These are phyloP conservation scores for Agelas oroides DNA, from an alignment of 37 sponge, comb jelly and placozoan species.

Conservation along the genomic window DNA sequence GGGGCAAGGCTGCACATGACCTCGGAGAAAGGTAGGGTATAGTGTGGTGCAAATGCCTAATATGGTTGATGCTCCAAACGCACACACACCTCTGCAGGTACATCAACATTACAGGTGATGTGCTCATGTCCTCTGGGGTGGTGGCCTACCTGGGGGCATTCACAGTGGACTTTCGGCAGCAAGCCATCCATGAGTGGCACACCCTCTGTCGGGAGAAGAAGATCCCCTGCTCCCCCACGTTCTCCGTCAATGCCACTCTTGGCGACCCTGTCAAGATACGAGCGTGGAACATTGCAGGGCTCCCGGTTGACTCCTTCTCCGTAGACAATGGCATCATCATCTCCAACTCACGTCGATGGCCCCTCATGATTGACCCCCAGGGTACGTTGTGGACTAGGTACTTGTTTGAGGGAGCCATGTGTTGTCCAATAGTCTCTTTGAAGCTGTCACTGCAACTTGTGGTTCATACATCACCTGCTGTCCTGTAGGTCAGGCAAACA, in stretches of 20 bases:
- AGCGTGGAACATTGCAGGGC: slow-evolving; percentile 94
- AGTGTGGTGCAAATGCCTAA: not conserved
- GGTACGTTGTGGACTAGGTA: slow-evolving; percentile 39
- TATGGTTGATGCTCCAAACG: too few relatives aligned
- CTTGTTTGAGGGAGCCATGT: too few relatives aligned
- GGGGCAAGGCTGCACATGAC: slow-evolving; percentile 91
- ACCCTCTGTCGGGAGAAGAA: slow-evolving; percentile 78
- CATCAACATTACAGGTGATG: slow-evolving; percentile 93
- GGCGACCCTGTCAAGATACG: slow-evolving; percentile 97
- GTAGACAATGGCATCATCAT: slow-evolving; percentile 96
- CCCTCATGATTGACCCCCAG: slow-evolving; percentile 98
- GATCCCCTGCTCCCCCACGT: slow-evolving; percentile 77
- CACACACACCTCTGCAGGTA: too few relatives aligned
- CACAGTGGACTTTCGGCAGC: slow-evolving; percentile 93
- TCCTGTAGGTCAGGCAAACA: slow-evolving; percentile 94
- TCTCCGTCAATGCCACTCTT: slow-evolving; percentile 81
- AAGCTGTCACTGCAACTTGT: not conserved
- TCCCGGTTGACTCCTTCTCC: slow-evolving; percentile 98
- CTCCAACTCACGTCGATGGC: slow-evolving; percentile 94
- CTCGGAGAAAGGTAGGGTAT: slow-evolving; percentile 72
- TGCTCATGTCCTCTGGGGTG: slow-evolving; percentile 93
- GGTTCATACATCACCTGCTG: not conserved
- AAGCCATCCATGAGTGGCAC: slow-evolving; percentile 89
- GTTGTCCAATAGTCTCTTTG: not conserved
- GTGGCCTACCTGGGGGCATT: slow-evolving; percentile 99